These are phyloP conservation scores for Phallusia fumigata DNA, from an alignment of 23 tunicate species.

Conservation along the genomic window DNA sequence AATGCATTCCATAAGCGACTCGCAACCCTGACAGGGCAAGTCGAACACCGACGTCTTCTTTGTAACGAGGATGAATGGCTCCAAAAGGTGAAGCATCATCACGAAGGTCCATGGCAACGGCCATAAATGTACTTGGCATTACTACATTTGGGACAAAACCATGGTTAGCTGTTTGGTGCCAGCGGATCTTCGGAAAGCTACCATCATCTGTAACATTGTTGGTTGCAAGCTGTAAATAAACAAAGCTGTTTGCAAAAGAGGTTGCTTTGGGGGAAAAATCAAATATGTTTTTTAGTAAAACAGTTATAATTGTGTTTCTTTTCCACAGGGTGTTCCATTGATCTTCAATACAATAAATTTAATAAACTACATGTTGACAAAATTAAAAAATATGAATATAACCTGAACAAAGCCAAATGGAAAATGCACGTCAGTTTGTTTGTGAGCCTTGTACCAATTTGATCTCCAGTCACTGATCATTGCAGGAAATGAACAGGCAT, in stretches of 20 bases:
- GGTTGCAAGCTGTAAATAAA: background rate
- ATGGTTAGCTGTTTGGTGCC: constrained; percentile 88
- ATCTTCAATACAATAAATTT: no score
- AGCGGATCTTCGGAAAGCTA: constrained; percentile 37
- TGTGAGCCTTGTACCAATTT: constrained; percentile 49
- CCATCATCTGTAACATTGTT: constrained; percentile 12
- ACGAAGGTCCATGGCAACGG: constrained; percentile 74
- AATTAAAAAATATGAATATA: background rate
- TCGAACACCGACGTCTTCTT: constrained; percentile 74
- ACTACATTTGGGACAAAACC: constrained; percentile 71
- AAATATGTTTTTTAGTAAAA: no score
- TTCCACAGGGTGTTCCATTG: no score
- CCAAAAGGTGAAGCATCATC: constrained; percentile 57
- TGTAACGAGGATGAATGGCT: constrained; percentile 72
- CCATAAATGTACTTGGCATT: constrained; percentile 83
- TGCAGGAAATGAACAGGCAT: constrained; percentile 69
- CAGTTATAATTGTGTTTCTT: no score
- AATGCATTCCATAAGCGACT: constrained; percentile 43
- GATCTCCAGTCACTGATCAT: constrained; percentile 80
- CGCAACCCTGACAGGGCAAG: constrained; percentile 50
- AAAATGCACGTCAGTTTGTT: constrained; percentile 46
- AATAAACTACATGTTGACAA: no score
- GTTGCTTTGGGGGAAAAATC: no score
- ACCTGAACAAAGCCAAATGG: constrained; percentile 89
- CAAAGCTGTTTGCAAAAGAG: background rate